Evolutionary conservation across 2,113 vertebrate species (phyloP).

Genomic region (Microtus montanus): DNA sequence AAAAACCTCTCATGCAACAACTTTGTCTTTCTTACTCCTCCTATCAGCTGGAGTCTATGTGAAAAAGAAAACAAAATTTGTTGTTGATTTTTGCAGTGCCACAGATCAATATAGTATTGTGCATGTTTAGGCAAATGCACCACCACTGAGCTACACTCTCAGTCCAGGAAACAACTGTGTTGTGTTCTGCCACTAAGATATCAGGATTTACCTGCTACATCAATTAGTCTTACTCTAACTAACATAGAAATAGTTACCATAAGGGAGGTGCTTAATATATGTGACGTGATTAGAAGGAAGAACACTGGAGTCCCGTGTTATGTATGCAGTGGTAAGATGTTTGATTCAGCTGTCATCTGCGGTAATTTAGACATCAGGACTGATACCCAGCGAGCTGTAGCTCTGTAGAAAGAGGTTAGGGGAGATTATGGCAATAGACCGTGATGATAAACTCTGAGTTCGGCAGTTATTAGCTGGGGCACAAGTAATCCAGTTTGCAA

Average conservation of each 20-base stretch:
- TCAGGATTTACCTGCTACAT: not conserved
- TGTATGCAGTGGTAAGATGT: not conserved
- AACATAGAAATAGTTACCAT: not conserved
- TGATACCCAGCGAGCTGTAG: not conserved
- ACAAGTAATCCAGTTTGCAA: slow-evolving; percentile 1
- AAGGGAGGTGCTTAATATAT: not conserved
- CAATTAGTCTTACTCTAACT: not conserved
- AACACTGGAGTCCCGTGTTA: not conserved
- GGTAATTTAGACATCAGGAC: not conserved
- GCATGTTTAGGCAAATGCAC: not conserved
- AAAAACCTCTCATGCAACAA: not conserved
- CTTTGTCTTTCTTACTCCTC: not conserved
- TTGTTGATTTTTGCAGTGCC: not conserved
- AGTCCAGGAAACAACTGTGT: not conserved
- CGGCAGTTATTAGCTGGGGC: not conserved
- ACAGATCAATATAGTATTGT: not conserved
- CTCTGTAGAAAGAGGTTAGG: not conserved
- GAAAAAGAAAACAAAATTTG: not conserved
- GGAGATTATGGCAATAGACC: not conserved
- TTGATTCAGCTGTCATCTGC: not conserved
- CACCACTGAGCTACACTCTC: not conserved
- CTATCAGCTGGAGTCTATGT: not conserved
- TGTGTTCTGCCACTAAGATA: not conserved
- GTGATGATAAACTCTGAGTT: not conserved
- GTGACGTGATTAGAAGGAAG: not conserved